These are phyloP conservation scores for Pyxicephalus adspersus DNA, from an alignment of 2,113 vertebrate species.

Conservation along the genomic window DNA sequence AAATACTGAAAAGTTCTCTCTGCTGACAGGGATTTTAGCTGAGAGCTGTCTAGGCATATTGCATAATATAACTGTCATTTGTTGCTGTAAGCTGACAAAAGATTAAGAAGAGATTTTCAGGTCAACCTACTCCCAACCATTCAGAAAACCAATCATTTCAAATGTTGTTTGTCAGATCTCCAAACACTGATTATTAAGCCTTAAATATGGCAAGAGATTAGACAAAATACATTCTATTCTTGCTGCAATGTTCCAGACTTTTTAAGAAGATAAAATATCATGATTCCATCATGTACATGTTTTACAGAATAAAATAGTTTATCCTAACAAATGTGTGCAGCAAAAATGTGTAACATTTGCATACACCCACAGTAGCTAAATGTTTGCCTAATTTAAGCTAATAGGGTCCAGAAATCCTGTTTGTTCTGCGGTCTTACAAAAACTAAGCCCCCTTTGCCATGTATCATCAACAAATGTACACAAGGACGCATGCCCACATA, in stretches of 20 bases:
- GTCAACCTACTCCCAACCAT: conserved; percentile 58
- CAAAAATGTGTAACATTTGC: no score
- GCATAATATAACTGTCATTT: conserved; percentile 62
- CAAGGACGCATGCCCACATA: no score
- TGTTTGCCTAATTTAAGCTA: no score
- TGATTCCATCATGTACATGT: not conserved
- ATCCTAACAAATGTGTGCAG: no score
- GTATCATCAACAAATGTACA: no score
- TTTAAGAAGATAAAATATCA: not conserved
- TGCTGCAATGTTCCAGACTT: conserved; percentile 1
- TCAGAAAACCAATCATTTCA: conserved; percentile 61
- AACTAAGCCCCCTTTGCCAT: no score
- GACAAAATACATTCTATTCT: conserved; percentile 33
- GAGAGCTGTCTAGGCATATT: conserved; percentile 58
- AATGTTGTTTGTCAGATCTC: conserved; percentile 56
- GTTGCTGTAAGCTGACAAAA: conserved; percentile 60
- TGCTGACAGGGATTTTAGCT: conserved; percentile 1
- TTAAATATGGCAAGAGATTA: conserved; percentile 59
- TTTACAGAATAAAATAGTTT: no score
- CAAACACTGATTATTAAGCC: conserved; percentile 56
- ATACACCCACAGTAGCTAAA: no score
- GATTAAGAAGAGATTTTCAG: conserved; percentile 66
- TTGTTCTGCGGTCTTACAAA: no score
- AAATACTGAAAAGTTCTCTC: conserved; percentile 1
- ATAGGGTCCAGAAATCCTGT: no score